These are phyloP conservation scores for Drosophila elegans DNA, from an alignment of 1,140 invertebrate genomes.

Conservation along the genomic window DNA sequence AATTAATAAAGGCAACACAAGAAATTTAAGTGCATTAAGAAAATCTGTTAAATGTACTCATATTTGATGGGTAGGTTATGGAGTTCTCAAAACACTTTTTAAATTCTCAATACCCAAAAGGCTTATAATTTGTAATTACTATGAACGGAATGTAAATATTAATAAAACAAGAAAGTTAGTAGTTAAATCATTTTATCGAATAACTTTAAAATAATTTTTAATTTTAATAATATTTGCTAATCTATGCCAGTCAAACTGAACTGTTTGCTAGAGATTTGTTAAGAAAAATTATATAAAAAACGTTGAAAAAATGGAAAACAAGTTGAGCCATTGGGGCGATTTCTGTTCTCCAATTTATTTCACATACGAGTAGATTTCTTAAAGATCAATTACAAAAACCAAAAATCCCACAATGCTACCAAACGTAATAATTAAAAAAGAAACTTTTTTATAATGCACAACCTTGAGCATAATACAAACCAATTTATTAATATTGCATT, in stretches of 20 bases:
- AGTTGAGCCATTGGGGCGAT: slow-evolving; percentile 28
- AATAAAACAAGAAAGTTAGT: slow-evolving; percentile 23
- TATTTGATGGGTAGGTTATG: not conserved
- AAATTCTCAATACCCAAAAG: slow-evolving; percentile 51
- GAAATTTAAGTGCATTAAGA: slow-evolving; percentile 1
- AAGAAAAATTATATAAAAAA: slow-evolving; percentile 30
- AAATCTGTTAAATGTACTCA: slow-evolving; percentile 6
- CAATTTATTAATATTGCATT: slow-evolving; percentile 56
- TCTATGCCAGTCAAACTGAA: slow-evolving; percentile 39
- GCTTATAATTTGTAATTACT: slow-evolving; percentile 49
- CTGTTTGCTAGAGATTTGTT: slow-evolving; percentile 57
- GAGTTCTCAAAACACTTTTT: slow-evolving; percentile 35
- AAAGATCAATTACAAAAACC: slow-evolving; percentile 59
- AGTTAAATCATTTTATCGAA: slow-evolving; percentile 43
- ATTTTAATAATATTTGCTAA: slow-evolving; percentile 51
- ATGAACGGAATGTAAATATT: slow-evolving; percentile 28
- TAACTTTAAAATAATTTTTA: slow-evolving; percentile 39
- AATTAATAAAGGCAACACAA: slow-evolving; percentile 19
- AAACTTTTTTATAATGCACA: slow-evolving; percentile 51
- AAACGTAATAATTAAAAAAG: slow-evolving; percentile 38
- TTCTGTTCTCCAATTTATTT: slow-evolving; percentile 60
- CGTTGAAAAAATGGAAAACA: slow-evolving; percentile 12
- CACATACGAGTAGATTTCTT: slow-evolving; percentile 61
- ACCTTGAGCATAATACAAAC: slow-evolving; percentile 48
- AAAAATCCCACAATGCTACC: slow-evolving; percentile 49